These are phyloP conservation scores for Carposina sasakii DNA, from an alignment of 1,140 invertebrate species.

Conservation along the genomic window DNA sequence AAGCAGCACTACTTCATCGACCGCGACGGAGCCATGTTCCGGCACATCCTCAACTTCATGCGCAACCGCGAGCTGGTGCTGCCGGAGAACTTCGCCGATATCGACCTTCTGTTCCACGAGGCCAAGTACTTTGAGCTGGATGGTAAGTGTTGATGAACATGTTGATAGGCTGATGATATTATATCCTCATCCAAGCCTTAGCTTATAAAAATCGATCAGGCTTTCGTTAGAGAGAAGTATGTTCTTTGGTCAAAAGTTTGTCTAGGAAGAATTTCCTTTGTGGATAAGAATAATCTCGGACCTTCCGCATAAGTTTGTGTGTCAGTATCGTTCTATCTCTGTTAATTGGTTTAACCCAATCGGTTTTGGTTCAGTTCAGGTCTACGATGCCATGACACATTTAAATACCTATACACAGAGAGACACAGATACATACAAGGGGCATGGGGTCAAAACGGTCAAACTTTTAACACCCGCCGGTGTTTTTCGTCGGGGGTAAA, in stretches of 20 bases:
- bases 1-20: constrained; percentile 99
- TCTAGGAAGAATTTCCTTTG: background rate
- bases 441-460: background rate
- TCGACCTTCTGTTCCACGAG: constrained; percentile 94
- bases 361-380: no score
- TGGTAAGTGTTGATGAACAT: constrained; percentile 76
- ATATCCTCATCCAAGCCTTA: background rate
- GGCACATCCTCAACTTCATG: constrained; percentile 97
- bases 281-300: background rate
- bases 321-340: background rate
- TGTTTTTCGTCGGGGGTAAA: background rate
- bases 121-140: constrained; percentile 93
- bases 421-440: background rate
- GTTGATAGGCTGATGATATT: background rate
- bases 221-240: background rate
- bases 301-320: background rate
- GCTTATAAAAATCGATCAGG: background rate
- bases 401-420: background rate
- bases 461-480: background rate
- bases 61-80: constrained; percentile 90
- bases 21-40: constrained; percentile 95
- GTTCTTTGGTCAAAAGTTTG: background rate
- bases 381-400: no score
- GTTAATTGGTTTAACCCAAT: no score
- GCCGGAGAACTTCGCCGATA: constrained; percentile 89